Evolutionary conservation across 2,113 vertebrate genomes (phyloP), one percentile per base, ranked within the genome.

Genomic region (Aldabrachelys gigantea): DNA sequence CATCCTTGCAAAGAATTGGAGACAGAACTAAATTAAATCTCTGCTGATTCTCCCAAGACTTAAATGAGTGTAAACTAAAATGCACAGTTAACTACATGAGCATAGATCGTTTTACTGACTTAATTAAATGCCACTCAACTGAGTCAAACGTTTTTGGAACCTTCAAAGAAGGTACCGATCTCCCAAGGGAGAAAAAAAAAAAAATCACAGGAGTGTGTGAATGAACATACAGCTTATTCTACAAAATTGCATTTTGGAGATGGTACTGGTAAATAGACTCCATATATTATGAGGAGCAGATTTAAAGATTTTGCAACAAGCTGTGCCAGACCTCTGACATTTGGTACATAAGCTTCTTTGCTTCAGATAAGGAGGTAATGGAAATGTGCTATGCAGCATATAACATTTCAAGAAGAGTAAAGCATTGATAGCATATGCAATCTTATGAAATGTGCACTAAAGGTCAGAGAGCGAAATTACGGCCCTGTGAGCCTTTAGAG

Each of bases 61-160:
- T 95, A 84, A 94, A 41, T 84, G 97, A 96, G 94, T 44, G 29
- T 50, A 83, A 53, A 89, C 82, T 62, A 52, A 95, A 96, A 79
- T 24, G 75, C 95, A 50, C 92, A 92, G 92, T 87, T 93, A 95
- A 95, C 82, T 62, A 91, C 41, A 56, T 89, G 86, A 96, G 88
- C 84, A 96, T 35, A 96, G 89, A 97, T 91, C 79, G 92, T 80
- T 91, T 53, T 79, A 75, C 54, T 50, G n/a, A 10, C 91, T 92
- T 95, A 96, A 97, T 96, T 95, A 96, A 90, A 56, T 80, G 86
- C 85, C 86, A 91, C 76, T 96, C 83, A 69, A n/a, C 72, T 16
- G n/a, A 96, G 53, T 92, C 88, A 92, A 85, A 5, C 22, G 86
- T 75, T 25, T 86, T 80, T 35, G 38, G 75, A 89, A 86, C 44